These are phyloP conservation scores for Zalophus californianus DNA, from an alignment of 2,797 vertebrate species.

Conservation along the genomic window DNA sequence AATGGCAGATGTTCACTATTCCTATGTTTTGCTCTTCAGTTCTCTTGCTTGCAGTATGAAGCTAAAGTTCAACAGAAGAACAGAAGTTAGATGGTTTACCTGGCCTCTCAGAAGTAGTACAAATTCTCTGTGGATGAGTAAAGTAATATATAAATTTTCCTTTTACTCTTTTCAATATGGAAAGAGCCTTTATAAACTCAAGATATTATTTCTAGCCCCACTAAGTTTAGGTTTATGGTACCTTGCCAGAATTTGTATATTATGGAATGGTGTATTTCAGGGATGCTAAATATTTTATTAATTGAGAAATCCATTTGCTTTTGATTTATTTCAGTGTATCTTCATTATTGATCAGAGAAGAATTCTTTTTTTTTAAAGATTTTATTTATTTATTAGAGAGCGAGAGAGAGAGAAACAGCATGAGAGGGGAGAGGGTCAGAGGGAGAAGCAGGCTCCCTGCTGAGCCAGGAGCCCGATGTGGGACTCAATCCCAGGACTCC, in stretches of 20 bases:
- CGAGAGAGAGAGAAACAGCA: too few species aligned
- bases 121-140: background rate
- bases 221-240: slow-evolving; percentile 33
- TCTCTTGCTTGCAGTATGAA: background rate
- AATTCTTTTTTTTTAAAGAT: slow-evolving; percentile 10
- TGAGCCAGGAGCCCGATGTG: too few species aligned
- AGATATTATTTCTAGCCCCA: slow-evolving; percentile 18
- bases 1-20: background rate
- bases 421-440: too few species aligned
- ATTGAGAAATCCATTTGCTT: slow-evolving; percentile 59
- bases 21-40: background rate
- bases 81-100: background rate
- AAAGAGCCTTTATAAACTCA: slow-evolving; percentile 7
- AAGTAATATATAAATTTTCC: background rate
- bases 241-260: slow-evolving; percentile 44
- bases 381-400: too few species aligned
- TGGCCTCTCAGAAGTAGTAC: background rate
- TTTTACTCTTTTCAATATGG: slow-evolving; percentile 15
- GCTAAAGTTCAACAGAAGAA: background rate
- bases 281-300: slow-evolving; percentile 70
- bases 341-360: slow-evolving; percentile 42
- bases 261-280: slow-evolving; percentile 48
- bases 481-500: too few species aligned
- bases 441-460: too few species aligned
- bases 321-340: slow-evolving; percentile 56